Evolutionary conservation across 2,888 invertebrate species (phyloP), one percentile per base, ranked within the genome.

Genomic region (Folsomia candida): DNA sequence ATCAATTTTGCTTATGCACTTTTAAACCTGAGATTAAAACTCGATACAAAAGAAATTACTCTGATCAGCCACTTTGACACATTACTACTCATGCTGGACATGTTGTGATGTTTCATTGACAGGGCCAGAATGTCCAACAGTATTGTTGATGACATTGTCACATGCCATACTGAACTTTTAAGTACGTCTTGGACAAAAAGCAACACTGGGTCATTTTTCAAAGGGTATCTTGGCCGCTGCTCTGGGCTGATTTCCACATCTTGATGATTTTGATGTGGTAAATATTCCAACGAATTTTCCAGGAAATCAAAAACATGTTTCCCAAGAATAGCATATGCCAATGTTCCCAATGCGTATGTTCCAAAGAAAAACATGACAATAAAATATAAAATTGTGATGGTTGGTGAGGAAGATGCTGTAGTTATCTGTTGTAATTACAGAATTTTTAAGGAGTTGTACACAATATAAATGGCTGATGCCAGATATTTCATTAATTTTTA

Each of bases 311-410:
- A 61, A 59, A 62, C 37, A 61, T 47, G 61, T 27, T 62, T 61
- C 1, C 47, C 72, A 1, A 74, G 60, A 20, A 72, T 68, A 2
- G 62, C 74, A 61, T 74, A 76, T 25, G 71, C 70, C 2, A 76
- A 62, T 60, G 70, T 67, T 20, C 76, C 73, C 57, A 76, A 67
- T 28, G 72, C 70, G 47, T 65, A 72, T 0, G 76, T 76, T 2
- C 74, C 69, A 11, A 70, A 28, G 51, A 74, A 69, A 63, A 76
- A 76, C 14, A 72, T 60, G 1, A 65, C 51, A 11, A 57, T 20
- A 26, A 76, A 70, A 51, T 64, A 76, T 11, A 74, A 2, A 18
- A 65, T 65, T 47, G 70, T 47, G 69, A 64, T 71, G 18, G 67
- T 37, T 26, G 72, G 37, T 9, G 37, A 37, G 14, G 37, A 72